Evolutionary conservation across 2,113 vertebrate genomes (phyloP), one percentile per base, ranked within the genome.

Genomic region (Hypocryptadius cinnamomeus): DNA sequence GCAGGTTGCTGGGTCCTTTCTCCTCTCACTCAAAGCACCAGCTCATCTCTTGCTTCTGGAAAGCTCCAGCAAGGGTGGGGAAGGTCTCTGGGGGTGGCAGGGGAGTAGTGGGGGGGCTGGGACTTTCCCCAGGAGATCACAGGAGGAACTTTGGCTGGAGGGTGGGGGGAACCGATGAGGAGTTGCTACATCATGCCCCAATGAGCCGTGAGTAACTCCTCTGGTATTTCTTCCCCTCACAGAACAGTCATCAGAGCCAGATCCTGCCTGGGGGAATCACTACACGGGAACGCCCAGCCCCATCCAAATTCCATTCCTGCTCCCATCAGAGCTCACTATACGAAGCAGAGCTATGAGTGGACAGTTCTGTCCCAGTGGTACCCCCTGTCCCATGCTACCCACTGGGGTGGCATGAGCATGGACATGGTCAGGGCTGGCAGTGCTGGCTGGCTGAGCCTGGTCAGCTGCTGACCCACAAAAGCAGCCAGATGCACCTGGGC

Each of bases 181-280:
- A 96, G 94, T 95, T 96, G 96, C 94, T 96, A 95, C 93, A 95
- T 96, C 96, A 96, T 96, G 96, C 96, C 96, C 85, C 95, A 92
- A 0, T 96, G 63, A 94, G 93, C 86, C 4, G 5, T 97, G 97
- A 96, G 95, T 96, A 96, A 97, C 95, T 94, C 83, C 93, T 97
- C 76, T 92, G 96, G 96, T 97, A 97, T 97, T 95, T 96, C 82
- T 96, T 95, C 85, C 89, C 89, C 35, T 56, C 61, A 39, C 80
- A 90, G 89, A 97, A 89, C 92, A 95, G 92, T 92, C 95, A 93
- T 95, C 90, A 87, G 92, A 96, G 94, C 87, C 93, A 94, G 86
- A 97, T 96, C 90, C 92, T 80, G 94, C 96, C 97, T 1, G 25
- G 44, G 95, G 97, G 87, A 93, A 95, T 82, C 33, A 0, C 86